phyloP scores from a whole-genome alignment of 2,888 invertebrate species.

The Dascillus cervinus region DNA sequence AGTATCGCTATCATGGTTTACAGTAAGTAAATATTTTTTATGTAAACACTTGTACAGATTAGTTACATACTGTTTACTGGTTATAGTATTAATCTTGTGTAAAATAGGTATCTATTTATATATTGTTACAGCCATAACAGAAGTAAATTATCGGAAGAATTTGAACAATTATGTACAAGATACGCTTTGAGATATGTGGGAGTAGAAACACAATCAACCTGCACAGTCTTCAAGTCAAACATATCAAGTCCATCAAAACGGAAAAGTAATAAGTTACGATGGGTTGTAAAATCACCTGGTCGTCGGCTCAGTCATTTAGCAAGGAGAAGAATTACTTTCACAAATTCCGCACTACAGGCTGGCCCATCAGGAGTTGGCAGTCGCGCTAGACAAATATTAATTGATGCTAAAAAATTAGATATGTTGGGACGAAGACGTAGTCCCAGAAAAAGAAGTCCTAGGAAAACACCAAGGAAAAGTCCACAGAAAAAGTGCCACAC shows the following conservation, averaged over 20 bases:
- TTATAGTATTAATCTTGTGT: background rate
- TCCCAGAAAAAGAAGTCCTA: conserved; percentile 43
- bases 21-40: conserved; percentile 50
- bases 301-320: conserved; percentile 71
- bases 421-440: conserved; percentile 35
- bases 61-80: background rate
- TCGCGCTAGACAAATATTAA: conserved; percentile 50
- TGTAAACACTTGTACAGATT: background rate
- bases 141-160: conserved; percentile 59
- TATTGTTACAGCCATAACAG: conserved; percentile 60
- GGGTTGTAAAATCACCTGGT: conserved; percentile 61
- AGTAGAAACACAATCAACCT: conserved; percentile 64
- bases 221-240: conserved; percentile 52
- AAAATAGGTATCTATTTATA: conserved; percentile 4
- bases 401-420: conserved; percentile 51
- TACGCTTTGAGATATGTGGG: conserved; percentile 66
- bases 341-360: no score
- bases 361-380: no score
- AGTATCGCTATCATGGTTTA: conserved; percentile 61
- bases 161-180: conserved; percentile 57
- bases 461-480: conserved; percentile 47
- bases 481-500: conserved; percentile 46
- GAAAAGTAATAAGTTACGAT: conserved; percentile 43
- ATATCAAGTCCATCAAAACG: conserved; percentile 54
- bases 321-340: conserved; percentile 64